Evolutionary conservation across 1,140 invertebrate species (phyloP).

Genomic region (Drosophila sulfurigaster): DNA sequence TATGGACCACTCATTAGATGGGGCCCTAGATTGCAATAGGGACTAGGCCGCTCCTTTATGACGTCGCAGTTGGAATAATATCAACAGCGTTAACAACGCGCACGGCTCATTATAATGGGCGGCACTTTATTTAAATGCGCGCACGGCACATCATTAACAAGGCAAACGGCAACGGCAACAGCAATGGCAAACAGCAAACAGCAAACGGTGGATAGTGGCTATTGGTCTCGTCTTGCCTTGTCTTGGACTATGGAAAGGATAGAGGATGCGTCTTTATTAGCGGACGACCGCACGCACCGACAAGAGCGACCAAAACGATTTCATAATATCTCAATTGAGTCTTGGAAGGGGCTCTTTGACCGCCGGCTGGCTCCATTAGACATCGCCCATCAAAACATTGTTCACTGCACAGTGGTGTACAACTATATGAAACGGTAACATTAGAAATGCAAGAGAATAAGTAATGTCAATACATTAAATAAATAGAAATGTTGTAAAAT

Average conservation of each 20-base stretch:
- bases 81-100: constrained; percentile 57
- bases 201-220: not conserved
- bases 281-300: constrained; percentile 70
- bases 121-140: constrained; percentile 82
- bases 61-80: constrained; percentile 54
- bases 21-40: constrained; percentile 43
- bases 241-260: constrained; percentile 34
- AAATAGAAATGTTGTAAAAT: constrained; percentile 1
- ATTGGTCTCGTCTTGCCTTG: not conserved
- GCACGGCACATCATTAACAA: constrained; percentile 81
- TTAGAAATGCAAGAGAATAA: not conserved
- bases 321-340: constrained; percentile 80
- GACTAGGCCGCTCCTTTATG: constrained; percentile 68
- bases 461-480: not conserved
- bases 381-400: constrained; percentile 38
- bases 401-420: constrained; percentile 26
- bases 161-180: constrained; percentile 59
- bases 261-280: constrained; percentile 72
- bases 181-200: not conserved
- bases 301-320: constrained; percentile 58
- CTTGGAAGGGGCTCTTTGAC: constrained; percentile 36
- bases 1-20: constrained; percentile 74
- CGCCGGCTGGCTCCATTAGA: constrained; percentile 47
- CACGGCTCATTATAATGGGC: constrained; percentile 77
- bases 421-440: not conserved